These are phyloP conservation scores for Drosophila hydei DNA, from an alignment of 1,140 invertebrate genomes.

Conservation along the genomic window DNA sequence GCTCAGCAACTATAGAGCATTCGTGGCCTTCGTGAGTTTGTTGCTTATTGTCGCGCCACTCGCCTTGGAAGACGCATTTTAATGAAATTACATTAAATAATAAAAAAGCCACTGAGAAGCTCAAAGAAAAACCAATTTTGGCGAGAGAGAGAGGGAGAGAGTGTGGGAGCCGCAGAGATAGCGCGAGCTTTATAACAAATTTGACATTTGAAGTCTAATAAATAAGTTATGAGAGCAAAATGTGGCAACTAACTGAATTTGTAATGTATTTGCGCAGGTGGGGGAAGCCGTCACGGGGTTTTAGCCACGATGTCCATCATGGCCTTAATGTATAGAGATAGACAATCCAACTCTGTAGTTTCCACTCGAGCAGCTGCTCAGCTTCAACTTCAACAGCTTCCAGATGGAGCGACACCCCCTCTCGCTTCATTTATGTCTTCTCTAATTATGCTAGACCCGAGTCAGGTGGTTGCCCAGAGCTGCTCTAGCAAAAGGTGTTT, in stretches of 20 bases:
- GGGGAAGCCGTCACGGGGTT: slow-evolving; percentile 4
- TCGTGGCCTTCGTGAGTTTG: too few relatives aligned
- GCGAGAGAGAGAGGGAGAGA: neutral
- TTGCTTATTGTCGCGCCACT: slow-evolving; percentile 1
- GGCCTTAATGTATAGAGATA: neutral
- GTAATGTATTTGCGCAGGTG: neutral
- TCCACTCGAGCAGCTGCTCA: slow-evolving; percentile 12
- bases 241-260: slow-evolving; percentile 41
- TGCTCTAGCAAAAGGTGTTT: slow-evolving; percentile 36
- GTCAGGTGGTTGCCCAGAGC: neutral
- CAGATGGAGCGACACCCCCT: too few relatives aligned
- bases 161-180: neutral
- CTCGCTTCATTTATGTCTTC: neutral
- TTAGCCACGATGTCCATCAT: slow-evolving; percentile 3
- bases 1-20: too few relatives aligned
- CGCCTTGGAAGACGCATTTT: slow-evolving; percentile 47
- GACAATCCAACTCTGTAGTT: neutral
- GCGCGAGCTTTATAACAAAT: slow-evolving; percentile 51
- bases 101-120: slow-evolving; percentile 44
- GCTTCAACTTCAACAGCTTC: too few relatives aligned
- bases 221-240: slow-evolving; percentile 70
- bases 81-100: slow-evolving; percentile 70
- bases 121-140: slow-evolving; percentile 46
- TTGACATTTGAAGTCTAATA: slow-evolving; percentile 72
- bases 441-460: too few relatives aligned